These are phyloP conservation scores for Caradrina clavipalpis DNA, from an alignment of 2,888 invertebrate genomes.

Conservation along the genomic window DNA sequence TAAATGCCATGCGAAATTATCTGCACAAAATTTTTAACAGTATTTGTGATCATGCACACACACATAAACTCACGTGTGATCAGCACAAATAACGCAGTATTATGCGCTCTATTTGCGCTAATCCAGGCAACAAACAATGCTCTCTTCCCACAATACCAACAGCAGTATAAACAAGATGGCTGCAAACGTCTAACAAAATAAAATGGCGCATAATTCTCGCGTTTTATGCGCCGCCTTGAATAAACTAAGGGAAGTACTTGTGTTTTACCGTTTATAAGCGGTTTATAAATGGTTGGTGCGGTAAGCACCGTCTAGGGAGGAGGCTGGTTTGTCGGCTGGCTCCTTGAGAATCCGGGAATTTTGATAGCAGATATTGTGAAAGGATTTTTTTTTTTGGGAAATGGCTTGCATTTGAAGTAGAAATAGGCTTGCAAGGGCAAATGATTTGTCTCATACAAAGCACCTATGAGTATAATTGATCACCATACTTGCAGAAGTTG, in stretches of 20 bases:
- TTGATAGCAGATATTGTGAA: not conserved
- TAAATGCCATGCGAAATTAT: too few relatives aligned
- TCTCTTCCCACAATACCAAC: conserved; percentile 17
- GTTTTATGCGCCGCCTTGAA: conserved; percentile 42
- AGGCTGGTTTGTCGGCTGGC: conserved; percentile 20
- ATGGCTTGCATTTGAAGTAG: too few relatives aligned
- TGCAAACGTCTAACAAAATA: conserved; percentile 32
- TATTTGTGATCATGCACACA: too few relatives aligned
- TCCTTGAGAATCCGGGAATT: conserved; percentile 11
- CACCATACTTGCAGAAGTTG: too few relatives aligned
- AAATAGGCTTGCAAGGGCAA: too few relatives aligned
- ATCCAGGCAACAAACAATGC: conserved; percentile 8
- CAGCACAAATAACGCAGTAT: too few relatives aligned
- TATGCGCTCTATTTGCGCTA: too few relatives aligned
- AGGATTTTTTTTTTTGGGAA: not conserved
- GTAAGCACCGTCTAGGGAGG: conserved; percentile 42
- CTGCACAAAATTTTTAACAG: too few relatives aligned
- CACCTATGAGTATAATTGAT: too few relatives aligned
- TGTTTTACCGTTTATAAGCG: conserved; percentile 41
- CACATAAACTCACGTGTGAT: too few relatives aligned
- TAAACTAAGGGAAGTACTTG: conserved; percentile 37
- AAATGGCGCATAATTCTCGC: conserved; percentile 46
- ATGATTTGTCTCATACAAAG: too few relatives aligned
- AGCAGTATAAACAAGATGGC: conserved; percentile 8
- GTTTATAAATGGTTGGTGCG: conserved; percentile 52